Base-by-base conservation (phyloP, 2,888 invertebrate species). In the Brachypterus glaber region DNA sequence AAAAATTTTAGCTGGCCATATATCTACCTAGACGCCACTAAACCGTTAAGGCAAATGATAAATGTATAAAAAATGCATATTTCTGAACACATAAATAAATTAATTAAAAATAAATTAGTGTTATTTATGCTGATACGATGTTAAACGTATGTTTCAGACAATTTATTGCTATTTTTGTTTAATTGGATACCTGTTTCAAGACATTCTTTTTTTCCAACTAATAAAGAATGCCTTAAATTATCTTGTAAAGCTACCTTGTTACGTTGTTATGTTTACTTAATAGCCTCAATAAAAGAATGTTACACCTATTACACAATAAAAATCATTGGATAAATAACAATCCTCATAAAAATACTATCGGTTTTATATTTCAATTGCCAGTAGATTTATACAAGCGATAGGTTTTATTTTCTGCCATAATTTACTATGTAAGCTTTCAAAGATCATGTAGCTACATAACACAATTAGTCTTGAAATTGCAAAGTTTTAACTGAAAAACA, bases 121-220 rank as follows among this genome's bases (percentile, higher is more conserved):
- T 40, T 40, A 31, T 40, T 40, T 43, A 43, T 40, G 35, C 18
- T 35, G 35, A 35, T 37, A 27, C 31, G 40, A 33, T 40, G 41
- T 43, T 35, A 24, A 40, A 41, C 43, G 40, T 40, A 34, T 40
- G 43, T 40, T 40, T 40, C 37, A 16, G 36, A 26, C 18, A 36
- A 45, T 43, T 45, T 45, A 45, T 40, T 38, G 36, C 21, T 30
- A 24, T 39, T 43, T 36, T 38, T 17, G 33, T 36, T 45, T 45
- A 45, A 45, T 45, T 45, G 40, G 40, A 36, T 18, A 35, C 40
- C 35, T 43, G 43, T 45, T 40, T 45, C 32, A n/a, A 13, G 30
- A 37, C 29, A 32, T 35, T 29, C 30, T 33, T 15, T 35, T 18
- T 39, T 30, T 17, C 30, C 24, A 7, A 33, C 12, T 37, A 30